Percentiles rank a stretch among this genome's conserved stretches.
Conservation (phyloP, 2,888 invertebrate genomes). For the Hydriomena furcata region DNA sequence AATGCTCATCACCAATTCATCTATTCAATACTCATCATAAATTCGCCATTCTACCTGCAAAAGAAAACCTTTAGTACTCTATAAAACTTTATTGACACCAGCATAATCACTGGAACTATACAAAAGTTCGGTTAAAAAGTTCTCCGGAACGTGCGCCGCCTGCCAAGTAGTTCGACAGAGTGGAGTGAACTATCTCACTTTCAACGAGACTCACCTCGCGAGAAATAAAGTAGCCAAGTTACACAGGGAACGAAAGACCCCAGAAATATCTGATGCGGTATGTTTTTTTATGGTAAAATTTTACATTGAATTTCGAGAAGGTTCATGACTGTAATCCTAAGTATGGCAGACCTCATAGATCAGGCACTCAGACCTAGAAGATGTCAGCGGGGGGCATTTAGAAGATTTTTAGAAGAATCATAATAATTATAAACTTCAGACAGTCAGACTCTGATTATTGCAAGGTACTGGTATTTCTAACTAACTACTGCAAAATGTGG, state of each 20-base stretch:
- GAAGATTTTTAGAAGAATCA: too few species aligned
- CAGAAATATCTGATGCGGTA: slow-evolving; percentile 39
- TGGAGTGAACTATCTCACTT: slow-evolving; percentile 76
- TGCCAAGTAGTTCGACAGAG: slow-evolving; percentile 42
- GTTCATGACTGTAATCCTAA: too few species aligned
- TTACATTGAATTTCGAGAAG: too few species aligned
- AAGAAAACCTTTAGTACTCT: slow-evolving; percentile 19
- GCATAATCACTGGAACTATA: slow-evolving; percentile 41
- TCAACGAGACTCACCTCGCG: slow-evolving; percentile 67
- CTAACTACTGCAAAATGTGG: too few species aligned
- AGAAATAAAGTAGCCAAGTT: slow-evolving; percentile 73
- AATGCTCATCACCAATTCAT: slow-evolving; percentile 14
- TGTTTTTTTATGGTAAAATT: neutral
- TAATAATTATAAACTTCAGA: too few species aligned
- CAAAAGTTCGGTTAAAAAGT: slow-evolving; percentile 43
- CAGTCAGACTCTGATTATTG: too few species aligned
- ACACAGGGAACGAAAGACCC: slow-evolving; percentile 15
- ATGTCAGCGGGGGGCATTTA: too few species aligned
- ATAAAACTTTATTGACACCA: slow-evolving; percentile 36
- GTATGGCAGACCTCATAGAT: too few species aligned
- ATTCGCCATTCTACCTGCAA: slow-evolving; percentile 10
- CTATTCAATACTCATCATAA: slow-evolving; percentile 15
- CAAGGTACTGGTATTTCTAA: too few species aligned
- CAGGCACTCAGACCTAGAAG: too few species aligned
- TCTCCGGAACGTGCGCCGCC: slow-evolving; percentile 33